Evolutionary conservation across 1,140 invertebrate species (phyloP), one percentile per base, ranked within the genome.

Genomic region (Lepidotrigona ventralis): DNA sequence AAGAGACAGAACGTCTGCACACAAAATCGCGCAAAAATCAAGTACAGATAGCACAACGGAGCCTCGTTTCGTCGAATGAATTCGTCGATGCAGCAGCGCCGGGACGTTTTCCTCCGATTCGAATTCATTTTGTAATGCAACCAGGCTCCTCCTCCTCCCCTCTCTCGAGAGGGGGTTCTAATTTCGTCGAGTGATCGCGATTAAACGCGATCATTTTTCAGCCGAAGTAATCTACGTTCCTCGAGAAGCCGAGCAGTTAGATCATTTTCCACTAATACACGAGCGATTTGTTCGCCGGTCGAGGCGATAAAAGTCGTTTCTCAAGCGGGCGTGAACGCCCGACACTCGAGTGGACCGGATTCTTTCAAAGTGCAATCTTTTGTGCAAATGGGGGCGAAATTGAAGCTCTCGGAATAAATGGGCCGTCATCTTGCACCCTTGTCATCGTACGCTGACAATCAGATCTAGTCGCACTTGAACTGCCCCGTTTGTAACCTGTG

Each of bases 311-410:
- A 58, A 29, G 66, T 21, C 75, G 75, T 83, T 83, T 83, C 81
- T 83, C 81, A 78, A 78, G 66, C 46, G 12, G 39, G 53, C 54
- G 66, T 14, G 63, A 15, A 29, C 39, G 39, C 51, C 54, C 17
- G 58, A 53, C 64, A 17, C 26, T 74, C 74, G 63, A 66, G 74
- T 66, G 78, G 63, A 53, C 54, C 66, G 53, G 63, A 79, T 81
- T 73, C 86, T 72, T 85, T 82, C 70, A 70, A 85, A 84, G 79
- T 66, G 64, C 85, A 83, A 88, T 89, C 87, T 89, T 85, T 89
- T 84, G 87, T 78, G 83, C 76, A 85, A 89, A 89, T 87, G 87
- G 88, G 64, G 21, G 80, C 72, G 86, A 89, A 88, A 89, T 89
- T 89, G 87, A 88, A 88, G 86, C 66, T 75, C 73, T 53, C 46